Conservation (phyloP, 2,797 vertebrate genomes). For the Sardinella longiceps region DNA sequence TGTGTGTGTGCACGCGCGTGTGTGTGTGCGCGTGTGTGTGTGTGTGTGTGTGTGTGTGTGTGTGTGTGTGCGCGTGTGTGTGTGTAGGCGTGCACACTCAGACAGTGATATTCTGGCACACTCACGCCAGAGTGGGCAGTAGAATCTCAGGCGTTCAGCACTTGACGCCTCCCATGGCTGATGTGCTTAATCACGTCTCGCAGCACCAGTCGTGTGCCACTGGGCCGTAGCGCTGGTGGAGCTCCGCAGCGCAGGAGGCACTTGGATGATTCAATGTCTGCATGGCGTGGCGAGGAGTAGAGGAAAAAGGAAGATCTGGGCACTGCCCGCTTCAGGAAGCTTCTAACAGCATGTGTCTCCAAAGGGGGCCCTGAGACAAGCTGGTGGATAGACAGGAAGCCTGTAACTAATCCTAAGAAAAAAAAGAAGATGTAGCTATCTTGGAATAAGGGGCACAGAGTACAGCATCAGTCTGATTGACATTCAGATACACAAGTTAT, state of each 20-base stretch:
- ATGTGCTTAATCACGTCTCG: constrained; percentile 7
- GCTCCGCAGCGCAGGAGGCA: not conserved
- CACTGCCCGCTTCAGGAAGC: not conserved
- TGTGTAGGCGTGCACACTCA: not conserved
- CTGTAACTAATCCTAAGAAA: no score
- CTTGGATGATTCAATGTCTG: not conserved
- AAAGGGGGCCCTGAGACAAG: not conserved
- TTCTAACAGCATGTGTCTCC: not conserved
- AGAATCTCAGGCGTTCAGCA: no score
- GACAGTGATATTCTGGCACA: not conserved
- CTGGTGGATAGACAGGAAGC: not conserved
- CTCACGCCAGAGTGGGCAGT: no score
- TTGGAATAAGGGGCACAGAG: no score
- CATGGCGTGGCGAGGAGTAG: not conserved
- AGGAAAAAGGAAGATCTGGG: not conserved
- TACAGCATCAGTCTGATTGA: no score
- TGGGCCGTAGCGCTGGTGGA: not conserved
- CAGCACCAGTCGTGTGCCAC: not conserved
- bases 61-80: not conserved
- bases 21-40: no score
- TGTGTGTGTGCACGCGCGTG: not conserved
- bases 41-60: not conserved
- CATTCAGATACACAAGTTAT: no score
- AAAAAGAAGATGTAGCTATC: no score
- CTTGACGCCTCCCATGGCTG: not conserved